Evolutionary conservation across 2,888 invertebrate species (phyloP), one percentile per base, ranked within the genome.

Genomic region (Ellobium chinense): DNA sequence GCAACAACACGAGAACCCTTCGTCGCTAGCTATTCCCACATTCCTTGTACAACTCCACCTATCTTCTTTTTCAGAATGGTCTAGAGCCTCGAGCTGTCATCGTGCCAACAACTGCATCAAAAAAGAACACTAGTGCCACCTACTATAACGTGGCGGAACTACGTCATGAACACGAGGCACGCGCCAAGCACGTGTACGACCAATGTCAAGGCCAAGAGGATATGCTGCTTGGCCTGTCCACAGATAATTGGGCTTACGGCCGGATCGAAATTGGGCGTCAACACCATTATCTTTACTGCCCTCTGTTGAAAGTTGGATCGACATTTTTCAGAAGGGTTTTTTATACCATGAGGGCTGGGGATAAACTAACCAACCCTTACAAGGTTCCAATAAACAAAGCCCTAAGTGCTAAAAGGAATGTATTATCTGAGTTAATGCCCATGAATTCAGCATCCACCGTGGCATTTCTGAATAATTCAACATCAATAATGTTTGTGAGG

Each of bases 231-330:
- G 76, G 76, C 24, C 76, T 76, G 2, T 66, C 66, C 27, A 37
- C 39, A 21, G 56, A 54, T 9, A 27, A 39, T 18, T 66, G 54
- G 46, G 65, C 76, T 24, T 84, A 78, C 36, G 68, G 56, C 0
- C 65, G 73, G 29, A 82, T 84, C 46, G 69, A 82, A 7, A 60
- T 87, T 12, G 82, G 86, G 65, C 62, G 63, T 0, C 46, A 36
- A 1, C 73, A 84, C n/a, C 31, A 68, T 18, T 82, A 87, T 18
- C 60, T 88, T 0, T 90, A 86, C 77, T 90, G 90, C 80, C 88
- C 88, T 18, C 83, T 89, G 21, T 83, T 88, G 54, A 90, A 90
- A 69, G 86, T 86, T 7, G 89, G 87, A 0, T 90, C 89, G 7
- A 87, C 88, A 0, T 89, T 89, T 78, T 86, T 87, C 86, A 84